Base-by-base conservation (phyloP, 2,113 vertebrate species). In the Stictonetta naevosa region DNA sequence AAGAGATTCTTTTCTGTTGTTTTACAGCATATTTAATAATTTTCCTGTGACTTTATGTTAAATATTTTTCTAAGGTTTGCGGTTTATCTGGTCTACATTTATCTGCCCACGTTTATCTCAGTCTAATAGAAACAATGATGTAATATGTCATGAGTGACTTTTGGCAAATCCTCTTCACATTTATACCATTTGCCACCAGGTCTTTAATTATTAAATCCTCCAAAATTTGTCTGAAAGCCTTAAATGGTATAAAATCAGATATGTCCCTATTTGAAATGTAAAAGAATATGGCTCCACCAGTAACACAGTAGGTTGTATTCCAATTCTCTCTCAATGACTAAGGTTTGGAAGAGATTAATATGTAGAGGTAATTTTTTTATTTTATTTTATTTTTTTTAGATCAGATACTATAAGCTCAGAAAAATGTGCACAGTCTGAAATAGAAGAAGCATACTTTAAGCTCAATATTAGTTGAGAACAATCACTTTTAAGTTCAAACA, bases 301-400 rank as follows among this genome's bases (percentile, higher is more conserved):
- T 76, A 93, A 56, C 55, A 78, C 68, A 40, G 18, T 38, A 63
- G 33, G 21, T 63, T 91, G 17, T 85, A 56, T 76, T 94, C 69
- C 31, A 68, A 48, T 63, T 85, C 11, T 40, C 74, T 84, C 33
- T 81, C 48, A 56, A 28, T 68, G 75, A 21, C 42, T 84, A 56
- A 77, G 59, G 25, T 76, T 31, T 88, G 69, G 63, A 71, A 73
- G 46, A 76, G 64, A n/a, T 81, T 81, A 40, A 62, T 62, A 67
- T 22, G 20, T 31, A 72, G 40, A 82, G 59, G 81, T 55, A 77
- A 52, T 82, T 89, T 89, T 89, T 92, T 92, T 89, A 82, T 94
- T 92, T 89, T 89, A 88, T 92, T 89, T 89, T 94, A 85, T 89
- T 76, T 88, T 88, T 89, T 76, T 88, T 88, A 92, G 76, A 86